phyloP scores from a whole-genome alignment of 1,140 invertebrate species.

The Leptoteleia sp. region DNA sequence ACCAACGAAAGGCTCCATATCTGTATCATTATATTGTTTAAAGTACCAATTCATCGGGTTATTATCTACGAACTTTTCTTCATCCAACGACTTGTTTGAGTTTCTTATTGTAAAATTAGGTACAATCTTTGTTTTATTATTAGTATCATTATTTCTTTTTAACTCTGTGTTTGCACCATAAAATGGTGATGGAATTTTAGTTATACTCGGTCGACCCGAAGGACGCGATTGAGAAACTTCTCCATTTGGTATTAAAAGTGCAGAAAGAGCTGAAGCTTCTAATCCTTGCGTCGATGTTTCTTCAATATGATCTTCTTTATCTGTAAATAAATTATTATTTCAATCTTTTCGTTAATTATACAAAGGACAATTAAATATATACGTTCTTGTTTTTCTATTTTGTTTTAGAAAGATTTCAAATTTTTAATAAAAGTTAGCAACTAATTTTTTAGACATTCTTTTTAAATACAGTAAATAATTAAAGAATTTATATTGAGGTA shows the following conservation, averaged over 20 bases:
- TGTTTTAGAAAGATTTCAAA: no score
- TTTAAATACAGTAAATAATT: no score
- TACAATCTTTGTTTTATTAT: conserved; percentile 22
- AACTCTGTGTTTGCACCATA: conserved; percentile 61
- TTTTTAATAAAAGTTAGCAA: no score
- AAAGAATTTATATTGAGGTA: no score
- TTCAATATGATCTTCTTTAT: no score
- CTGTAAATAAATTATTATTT: no score
- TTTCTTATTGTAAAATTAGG: conserved; percentile 7
- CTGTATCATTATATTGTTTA: conserved; percentile 88
- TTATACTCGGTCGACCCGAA: conserved; percentile 83
- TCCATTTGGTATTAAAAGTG: conserved; percentile 83
- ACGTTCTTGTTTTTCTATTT: no score
- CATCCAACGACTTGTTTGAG: neutral
- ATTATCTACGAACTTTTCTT: conserved; percentile 66
- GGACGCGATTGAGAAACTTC: conserved; percentile 75
- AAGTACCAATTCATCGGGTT: conserved; percentile 88
- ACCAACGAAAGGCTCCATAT: conserved; percentile 85
- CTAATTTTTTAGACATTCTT: no score
- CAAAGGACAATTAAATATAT: no score
- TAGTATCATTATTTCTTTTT: conserved; percentile 23
- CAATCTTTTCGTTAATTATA: no score
- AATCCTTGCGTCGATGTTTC: no score
- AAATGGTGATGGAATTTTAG: conserved; percentile 83
- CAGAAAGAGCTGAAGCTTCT: no score